Conservation (phyloP, 2,797 vertebrate species). For the Ficedula albicollis region DNA sequence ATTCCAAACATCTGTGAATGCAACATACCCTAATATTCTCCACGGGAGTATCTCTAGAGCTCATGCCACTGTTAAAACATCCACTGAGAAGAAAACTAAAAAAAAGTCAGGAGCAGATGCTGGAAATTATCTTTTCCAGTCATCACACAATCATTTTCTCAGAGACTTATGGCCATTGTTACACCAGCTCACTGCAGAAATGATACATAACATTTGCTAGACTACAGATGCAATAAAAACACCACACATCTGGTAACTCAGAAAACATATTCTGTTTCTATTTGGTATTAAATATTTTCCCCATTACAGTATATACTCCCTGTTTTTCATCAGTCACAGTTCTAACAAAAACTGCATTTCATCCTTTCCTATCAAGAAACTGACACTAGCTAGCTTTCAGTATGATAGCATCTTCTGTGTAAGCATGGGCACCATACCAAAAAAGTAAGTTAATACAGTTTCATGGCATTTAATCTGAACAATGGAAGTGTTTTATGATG, state of each 20-base stretch:
- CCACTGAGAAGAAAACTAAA: not conserved
- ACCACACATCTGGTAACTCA: not conserved
- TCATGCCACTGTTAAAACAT: not conserved
- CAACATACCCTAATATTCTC: not conserved
- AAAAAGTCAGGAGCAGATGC: not conserved
- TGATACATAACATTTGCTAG: not conserved
- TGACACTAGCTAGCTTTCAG: not conserved
- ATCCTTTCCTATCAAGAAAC: not conserved
- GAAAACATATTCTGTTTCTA: not conserved
- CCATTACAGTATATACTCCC: not conserved
- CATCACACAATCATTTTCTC: not conserved
- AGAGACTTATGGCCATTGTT: not conserved
- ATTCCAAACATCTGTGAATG: slow-evolving; percentile 35
- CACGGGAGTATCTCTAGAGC: not conserved
- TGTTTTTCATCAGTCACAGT: not conserved
- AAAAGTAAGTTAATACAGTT: not conserved
- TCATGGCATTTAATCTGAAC: not conserved
- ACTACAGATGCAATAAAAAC: not conserved
- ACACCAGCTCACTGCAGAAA: not conserved
- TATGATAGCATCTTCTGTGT: not conserved
- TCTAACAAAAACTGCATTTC: not conserved
- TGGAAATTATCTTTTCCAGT: not conserved
- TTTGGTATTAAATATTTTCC: not conserved
- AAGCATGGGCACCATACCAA: not conserved
- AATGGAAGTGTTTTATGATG: not conserved